Conservation (phyloP, 2,113 vertebrate species). For the Salvelinus fontinalis region DNA sequence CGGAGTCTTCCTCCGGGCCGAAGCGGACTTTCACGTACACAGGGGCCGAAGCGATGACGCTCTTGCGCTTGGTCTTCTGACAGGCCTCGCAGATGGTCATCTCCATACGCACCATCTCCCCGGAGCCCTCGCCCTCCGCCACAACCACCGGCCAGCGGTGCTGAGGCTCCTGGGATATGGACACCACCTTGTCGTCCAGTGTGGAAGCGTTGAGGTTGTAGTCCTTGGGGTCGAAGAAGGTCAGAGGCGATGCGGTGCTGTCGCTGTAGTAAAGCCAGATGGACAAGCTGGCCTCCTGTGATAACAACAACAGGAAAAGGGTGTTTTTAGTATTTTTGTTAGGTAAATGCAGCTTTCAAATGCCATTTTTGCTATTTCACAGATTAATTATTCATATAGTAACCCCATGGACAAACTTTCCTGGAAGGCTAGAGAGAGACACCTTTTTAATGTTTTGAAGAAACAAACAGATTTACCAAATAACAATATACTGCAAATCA, state of each 20-base stretch:
- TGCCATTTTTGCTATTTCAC: not conserved
- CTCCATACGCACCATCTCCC: constrained; percentile 83
- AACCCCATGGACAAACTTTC: not conserved
- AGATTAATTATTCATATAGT: not conserved
- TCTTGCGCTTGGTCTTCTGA: constrained; percentile 97
- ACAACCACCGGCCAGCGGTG: constrained; percentile 83
- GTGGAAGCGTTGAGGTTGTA: constrained; percentile 90
- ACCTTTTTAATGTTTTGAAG: not conserved
- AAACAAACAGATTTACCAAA: not conserved
- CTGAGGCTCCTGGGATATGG: constrained; percentile 83
- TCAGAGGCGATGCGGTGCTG: constrained; percentile 86
- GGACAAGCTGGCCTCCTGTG: constrained; percentile 90
- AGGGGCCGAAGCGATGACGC: constrained; percentile 81
- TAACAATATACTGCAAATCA: constrained; percentile 1
- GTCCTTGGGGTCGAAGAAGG: constrained; percentile 91
- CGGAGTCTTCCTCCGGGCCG: constrained; percentile 78
- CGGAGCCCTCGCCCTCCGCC: constrained; percentile 85
- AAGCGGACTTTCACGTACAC: constrained; percentile 88
- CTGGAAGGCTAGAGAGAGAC: not conserved
- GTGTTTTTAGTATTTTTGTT: not conserved
- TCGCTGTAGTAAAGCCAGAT: constrained; percentile 96
- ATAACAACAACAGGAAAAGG: constrained; percentile 28
- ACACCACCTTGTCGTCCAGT: constrained; percentile 85
- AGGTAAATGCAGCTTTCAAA: not conserved
- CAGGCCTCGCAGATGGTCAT: constrained; percentile 94